Conservation (phyloP, 2,888 invertebrate genomes). For the Melinaea menophilus region DNA sequence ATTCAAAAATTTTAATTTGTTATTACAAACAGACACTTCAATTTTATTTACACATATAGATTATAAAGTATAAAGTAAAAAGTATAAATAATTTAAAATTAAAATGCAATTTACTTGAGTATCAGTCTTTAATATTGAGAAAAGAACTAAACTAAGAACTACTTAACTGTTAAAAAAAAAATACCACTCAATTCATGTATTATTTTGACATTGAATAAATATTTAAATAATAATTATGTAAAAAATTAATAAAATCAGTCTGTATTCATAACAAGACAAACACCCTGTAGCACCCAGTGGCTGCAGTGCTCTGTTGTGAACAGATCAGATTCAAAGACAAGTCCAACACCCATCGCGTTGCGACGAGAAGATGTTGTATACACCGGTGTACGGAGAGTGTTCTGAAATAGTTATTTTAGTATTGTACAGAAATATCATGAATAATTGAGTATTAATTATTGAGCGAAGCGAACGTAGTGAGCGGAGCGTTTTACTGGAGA, state of each 20-base stretch:
- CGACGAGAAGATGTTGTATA: slow-evolving; percentile 92
- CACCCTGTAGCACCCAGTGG: slow-evolving; percentile 94
- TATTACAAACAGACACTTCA: background rate
- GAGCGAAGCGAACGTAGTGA: too few species aligned
- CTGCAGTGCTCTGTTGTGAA: slow-evolving; percentile 89
- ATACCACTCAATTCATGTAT: too few species aligned
- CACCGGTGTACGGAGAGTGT: slow-evolving; percentile 91
- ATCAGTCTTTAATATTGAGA: background rate
- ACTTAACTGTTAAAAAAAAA: background rate
- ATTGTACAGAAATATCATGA: background rate
- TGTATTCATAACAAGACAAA: slow-evolving; percentile 91
- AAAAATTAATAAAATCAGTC: slow-evolving; percentile 68
- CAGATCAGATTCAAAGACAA: slow-evolving; percentile 94
- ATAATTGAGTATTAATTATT: background rate
- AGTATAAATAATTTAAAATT: background rate
- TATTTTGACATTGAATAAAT: background rate
- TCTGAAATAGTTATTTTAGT: slow-evolving; percentile 71
- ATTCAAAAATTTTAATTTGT: too few species aligned
- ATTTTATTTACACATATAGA: too few species aligned
- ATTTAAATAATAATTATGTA: slow-evolving; percentile 7
- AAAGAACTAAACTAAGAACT: background rate
- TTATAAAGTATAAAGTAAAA: too few species aligned
- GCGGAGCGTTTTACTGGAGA: too few species aligned
- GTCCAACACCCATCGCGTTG: slow-evolving; percentile 94
- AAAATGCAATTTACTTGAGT: background rate